Conservation (phyloP, 2,888 invertebrate genomes). For the Scaptomyza cyrtandrae region DNA sequence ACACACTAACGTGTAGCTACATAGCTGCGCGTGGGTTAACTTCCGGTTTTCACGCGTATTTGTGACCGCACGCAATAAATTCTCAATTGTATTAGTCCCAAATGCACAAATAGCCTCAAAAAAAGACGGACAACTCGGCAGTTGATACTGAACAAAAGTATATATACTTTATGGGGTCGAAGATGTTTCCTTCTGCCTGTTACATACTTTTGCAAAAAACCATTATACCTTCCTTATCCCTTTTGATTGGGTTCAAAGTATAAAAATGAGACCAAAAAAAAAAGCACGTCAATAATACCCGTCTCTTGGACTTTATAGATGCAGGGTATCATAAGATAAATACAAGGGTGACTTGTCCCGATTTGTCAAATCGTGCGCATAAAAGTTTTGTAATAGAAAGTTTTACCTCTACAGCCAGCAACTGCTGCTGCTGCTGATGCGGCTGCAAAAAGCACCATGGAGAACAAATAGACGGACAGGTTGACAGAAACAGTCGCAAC, state of each 20-base stretch:
- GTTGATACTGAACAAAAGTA: too few relatives aligned
- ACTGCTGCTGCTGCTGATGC: neutral
- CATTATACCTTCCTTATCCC: too few relatives aligned
- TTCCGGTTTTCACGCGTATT: constrained; percentile 48
- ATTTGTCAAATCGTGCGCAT: constrained; percentile 74
- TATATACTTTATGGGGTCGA: too few relatives aligned
- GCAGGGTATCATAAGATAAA: constrained; percentile 13
- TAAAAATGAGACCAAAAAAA: too few relatives aligned
- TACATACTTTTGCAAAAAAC: too few relatives aligned
- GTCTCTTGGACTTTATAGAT: neutral
- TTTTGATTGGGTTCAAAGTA: too few relatives aligned
- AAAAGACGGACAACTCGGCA: too few relatives aligned
- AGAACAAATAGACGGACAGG: constrained; percentile 8
- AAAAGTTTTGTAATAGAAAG: constrained; percentile 69
- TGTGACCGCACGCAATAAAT: constrained; percentile 47
- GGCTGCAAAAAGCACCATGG: neutral
- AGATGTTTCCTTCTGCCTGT: too few relatives aligned
- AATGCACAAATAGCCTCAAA: neutral
- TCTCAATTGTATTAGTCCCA: neutral
- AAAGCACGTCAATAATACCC: neutral
- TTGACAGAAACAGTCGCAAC: constrained; percentile 17
- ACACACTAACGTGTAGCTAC: neutral
- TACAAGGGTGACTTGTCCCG: constrained; percentile 34
- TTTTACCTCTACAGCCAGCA: constrained; percentile 31
- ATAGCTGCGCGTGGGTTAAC: constrained; percentile 15